Conservation (phyloP, 2,888 invertebrate genomes). For the Torymus auratus region DNA sequence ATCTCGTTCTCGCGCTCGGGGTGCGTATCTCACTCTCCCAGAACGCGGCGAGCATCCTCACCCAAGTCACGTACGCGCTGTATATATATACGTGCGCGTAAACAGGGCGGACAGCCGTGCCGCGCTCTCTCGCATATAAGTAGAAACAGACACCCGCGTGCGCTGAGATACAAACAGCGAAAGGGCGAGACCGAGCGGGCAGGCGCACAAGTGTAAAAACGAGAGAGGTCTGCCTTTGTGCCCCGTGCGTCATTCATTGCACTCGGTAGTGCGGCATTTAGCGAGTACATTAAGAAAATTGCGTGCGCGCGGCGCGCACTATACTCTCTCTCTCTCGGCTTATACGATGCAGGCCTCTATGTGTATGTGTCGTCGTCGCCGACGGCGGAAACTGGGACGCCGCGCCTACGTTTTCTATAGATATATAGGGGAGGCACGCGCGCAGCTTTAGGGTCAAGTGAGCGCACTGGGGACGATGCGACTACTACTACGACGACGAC, state of each 20-base stretch:
- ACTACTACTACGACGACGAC: not conserved
- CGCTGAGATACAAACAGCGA: no score
- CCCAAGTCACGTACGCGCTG: slow-evolving; percentile 5
- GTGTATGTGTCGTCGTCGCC: not conserved
- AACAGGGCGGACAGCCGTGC: no score
- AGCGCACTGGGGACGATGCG: slow-evolving; percentile 55
- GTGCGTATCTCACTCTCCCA: not conserved
- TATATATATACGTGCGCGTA: no score
- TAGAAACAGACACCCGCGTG: not conserved
- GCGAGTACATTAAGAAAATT: slow-evolving; percentile 76
- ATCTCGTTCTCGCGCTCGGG: not conserved
- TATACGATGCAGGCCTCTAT: no score
- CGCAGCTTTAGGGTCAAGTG: slow-evolving; percentile 71
- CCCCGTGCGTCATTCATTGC: slow-evolving; percentile 34
- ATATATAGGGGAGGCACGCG: not conserved
- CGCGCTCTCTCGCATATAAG: not conserved
- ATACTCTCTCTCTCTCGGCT: no score
- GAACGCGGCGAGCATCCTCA: no score
- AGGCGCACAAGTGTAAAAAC: not conserved
- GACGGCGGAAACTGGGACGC: slow-evolving; percentile 41
- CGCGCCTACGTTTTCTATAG: not conserved
- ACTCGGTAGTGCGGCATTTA: slow-evolving; percentile 63
- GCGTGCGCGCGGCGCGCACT: slow-evolving; percentile 66
- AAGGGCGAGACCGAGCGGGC: no score
- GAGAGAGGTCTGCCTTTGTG: not conserved